Conservation (phyloP, 2,113 vertebrate genomes). For the Pholis gunnellus region DNA sequence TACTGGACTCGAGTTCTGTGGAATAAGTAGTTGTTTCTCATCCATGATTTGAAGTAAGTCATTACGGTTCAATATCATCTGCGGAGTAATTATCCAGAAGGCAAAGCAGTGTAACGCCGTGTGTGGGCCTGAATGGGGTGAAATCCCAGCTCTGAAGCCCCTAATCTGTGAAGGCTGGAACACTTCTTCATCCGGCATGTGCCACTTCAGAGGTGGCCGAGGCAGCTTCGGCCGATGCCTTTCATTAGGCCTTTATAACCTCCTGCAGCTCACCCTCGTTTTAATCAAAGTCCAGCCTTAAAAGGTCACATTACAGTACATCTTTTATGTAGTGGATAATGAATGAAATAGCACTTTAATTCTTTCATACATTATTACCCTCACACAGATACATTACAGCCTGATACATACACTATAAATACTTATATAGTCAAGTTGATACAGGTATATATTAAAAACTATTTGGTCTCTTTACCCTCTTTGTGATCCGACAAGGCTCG, state of each 20-base stretch:
- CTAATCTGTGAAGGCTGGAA: conserved; percentile 58
- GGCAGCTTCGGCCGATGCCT: conserved; percentile 36
- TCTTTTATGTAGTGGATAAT: neutral
- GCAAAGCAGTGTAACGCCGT: conserved; percentile 26
- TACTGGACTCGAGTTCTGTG: conserved; percentile 10
- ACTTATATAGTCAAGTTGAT: neutral
- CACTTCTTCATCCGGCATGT: conserved; percentile 40
- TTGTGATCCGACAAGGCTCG: neutral
- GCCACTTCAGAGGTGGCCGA: conserved; percentile 51
- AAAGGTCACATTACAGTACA: neutral
- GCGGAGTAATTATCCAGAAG: conserved; percentile 33
- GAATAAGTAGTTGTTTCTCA: conserved; percentile 5
- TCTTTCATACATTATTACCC: neutral
- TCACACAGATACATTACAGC: neutral
- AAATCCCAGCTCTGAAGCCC: conserved; percentile 52
- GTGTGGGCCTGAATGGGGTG: conserved; percentile 67
- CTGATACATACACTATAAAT: neutral
- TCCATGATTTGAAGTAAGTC: conserved; percentile 15
- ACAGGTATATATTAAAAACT: neutral
- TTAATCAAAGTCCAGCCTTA: conserved; percentile 20
- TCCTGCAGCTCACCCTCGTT: conserved; percentile 29
- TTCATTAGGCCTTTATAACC: conserved; percentile 46
- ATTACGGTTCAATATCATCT: conserved; percentile 26
- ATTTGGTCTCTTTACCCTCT: neutral
- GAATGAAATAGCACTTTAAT: neutral